Percentiles rank a stretch among this genome's conserved stretches.
phyloP scores from a whole-genome alignment of 1,140 invertebrate species.

The Matsumurasca onukii region DNA sequence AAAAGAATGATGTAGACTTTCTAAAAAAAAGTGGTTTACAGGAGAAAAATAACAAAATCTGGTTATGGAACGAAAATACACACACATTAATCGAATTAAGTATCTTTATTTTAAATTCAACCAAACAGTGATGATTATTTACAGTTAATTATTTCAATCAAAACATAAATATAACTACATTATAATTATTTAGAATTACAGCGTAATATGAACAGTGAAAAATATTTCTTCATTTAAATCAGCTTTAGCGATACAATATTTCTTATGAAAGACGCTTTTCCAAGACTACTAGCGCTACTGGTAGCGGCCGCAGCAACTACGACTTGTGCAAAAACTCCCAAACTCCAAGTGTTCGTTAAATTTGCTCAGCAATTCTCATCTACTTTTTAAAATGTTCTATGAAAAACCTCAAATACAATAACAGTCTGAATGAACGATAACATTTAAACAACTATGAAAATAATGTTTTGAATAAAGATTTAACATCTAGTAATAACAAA shows the following conservation, averaged over 20 bases:
- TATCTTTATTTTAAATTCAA: background rate
- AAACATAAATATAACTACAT: conserved; percentile 19
- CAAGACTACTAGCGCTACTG: background rate
- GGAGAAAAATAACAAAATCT: too few relatives aligned
- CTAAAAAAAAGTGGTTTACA: too few relatives aligned
- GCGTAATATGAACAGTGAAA: conserved; percentile 18
- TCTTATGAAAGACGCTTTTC: conserved; percentile 8
- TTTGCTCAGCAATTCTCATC: background rate
- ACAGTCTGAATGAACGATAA: background rate
- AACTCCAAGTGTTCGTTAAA: background rate
- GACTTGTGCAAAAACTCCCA: background rate
- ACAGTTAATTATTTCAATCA: background rate
- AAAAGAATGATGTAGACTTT: too few relatives aligned
- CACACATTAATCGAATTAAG: background rate
- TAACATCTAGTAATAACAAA: too few relatives aligned
- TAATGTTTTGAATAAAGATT: background rate
- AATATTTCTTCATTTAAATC: background rate
- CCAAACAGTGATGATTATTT: background rate
- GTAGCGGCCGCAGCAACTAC: background rate
- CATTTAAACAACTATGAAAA: background rate
- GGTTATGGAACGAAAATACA: too few relatives aligned
- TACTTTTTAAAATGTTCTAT: background rate
- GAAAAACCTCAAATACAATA: background rate
- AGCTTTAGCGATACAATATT: background rate
- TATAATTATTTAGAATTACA: conserved; percentile 20